Evolutionary conservation across 92 coral and sea anemone genomes (phyloP), one percentile per base, ranked within the genome.

Genomic region (Phymanthus crucifer): DNA sequence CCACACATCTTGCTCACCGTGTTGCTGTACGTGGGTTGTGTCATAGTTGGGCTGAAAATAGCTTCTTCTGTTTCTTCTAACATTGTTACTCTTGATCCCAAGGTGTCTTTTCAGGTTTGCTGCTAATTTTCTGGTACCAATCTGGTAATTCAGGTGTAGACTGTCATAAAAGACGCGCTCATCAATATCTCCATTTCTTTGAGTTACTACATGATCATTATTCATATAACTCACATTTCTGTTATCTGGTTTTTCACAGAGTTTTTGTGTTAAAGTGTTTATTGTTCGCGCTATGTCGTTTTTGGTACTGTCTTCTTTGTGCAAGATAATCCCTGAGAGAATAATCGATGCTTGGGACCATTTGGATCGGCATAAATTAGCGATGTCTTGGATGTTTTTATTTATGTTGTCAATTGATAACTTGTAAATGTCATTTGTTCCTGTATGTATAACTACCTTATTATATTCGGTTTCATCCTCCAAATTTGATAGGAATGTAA

Each of bases 311-410:
- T 72, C 21, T 1, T 36, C 6, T 40, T 38, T 36, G 31, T 72
- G 76, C 5, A 36, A 32, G 54, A 72, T 72, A 11, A 72, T 72
- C 31, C 76, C 76, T n/a, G 76, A 72, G 76, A 72, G 76, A 19
- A 37, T 72, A 3, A 72, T 72, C 31, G 3, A 7, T 3, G 76
- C 76, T 23, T 36, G 3, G 19, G 48, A 27, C 76, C 76, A 72
- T 2, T 3, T 72, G 2, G 47, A 72, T 17, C 19, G 5, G 65
- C 77, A 73, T 45, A 7, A 7, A 1, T 73, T 1, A 1, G 6
- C 32, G 13, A 72, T 72, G 1, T 40, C 54, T 36, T 36, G 1
- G 40, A 72, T 37, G 56, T 72, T 72, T 72, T 72, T 37, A 21
- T 72, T 72, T 72, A 72, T 72, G 1, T 72, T 56, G 21, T 72